Conservation (phyloP, 2,888 invertebrate species). For the Chorisops tibialis region DNA sequence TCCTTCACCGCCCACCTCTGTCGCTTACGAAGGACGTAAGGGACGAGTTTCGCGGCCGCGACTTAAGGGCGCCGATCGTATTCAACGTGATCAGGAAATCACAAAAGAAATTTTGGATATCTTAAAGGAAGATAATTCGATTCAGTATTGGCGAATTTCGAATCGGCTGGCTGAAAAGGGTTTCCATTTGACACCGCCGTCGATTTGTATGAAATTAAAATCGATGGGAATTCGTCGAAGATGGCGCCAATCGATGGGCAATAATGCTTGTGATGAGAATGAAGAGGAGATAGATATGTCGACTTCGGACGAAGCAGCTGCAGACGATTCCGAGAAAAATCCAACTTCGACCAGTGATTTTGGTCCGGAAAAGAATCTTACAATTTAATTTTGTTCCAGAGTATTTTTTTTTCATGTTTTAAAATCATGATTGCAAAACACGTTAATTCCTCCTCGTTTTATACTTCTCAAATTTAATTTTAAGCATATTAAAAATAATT, state of each 20-base stretch:
- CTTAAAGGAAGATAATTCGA: slow-evolving; percentile 49
- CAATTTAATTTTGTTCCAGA: too few species aligned
- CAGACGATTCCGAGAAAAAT: too few species aligned
- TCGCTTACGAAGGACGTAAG: neutral
- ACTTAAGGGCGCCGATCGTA: slow-evolving; percentile 48
- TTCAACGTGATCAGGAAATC: slow-evolving; percentile 47
- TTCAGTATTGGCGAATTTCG: slow-evolving; percentile 51
- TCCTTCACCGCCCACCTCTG: neutral
- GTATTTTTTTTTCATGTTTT: too few species aligned
- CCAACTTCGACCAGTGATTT: too few species aligned
- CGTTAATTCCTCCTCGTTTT: too few species aligned
- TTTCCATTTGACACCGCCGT: slow-evolving; percentile 49
- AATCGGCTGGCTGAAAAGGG: slow-evolving; percentile 50
- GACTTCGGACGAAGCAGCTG: too few species aligned
- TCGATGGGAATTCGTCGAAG: slow-evolving; percentile 51
- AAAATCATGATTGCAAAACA: too few species aligned
- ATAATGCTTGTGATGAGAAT: neutral
- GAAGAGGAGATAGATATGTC: too few species aligned
- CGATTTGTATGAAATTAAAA: slow-evolving; percentile 50
- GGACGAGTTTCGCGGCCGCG: slow-evolving; percentile 40
- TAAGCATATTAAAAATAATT: too few species aligned
- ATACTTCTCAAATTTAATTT: too few species aligned
- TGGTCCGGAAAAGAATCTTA: too few species aligned
- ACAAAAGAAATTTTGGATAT: slow-evolving; percentile 49
- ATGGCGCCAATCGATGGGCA: slow-evolving; percentile 35